Base-by-base conservation (phyloP, 1,140 invertebrate species). In the Diabrotica virgifera region DNA sequence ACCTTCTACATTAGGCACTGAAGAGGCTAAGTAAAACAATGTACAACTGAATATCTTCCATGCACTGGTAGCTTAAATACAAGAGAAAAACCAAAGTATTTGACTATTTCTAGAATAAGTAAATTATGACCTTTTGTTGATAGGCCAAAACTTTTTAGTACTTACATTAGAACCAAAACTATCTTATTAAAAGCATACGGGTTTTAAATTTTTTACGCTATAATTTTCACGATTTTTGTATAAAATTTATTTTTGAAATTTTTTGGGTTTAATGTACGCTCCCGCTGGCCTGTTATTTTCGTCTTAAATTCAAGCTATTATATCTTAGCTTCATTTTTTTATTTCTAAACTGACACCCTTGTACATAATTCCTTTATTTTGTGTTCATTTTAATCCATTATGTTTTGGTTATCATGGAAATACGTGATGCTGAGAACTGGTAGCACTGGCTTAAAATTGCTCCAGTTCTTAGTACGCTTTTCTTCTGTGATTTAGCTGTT, bases 61-160 rank as follows among this genome's bases (percentile, higher is more conserved):
- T 57, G 36, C 62, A 63, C 53, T 64, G 64, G 67, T 68, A 71
- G 67, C 70, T 71, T 71, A 63, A 63, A 52, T 52, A 52, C 46
- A 68, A 62, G 62, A 58, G 61, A 58, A 63, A 67, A 69, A 71
- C 70, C 70, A 71, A 71, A 71, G 70, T 71, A 71, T 71, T 71
- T 68, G 11, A 53, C 51, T 35, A 52, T 50, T 40, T 62, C 52
- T 62, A 62, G 60, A 62, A 53, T 62, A 62, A 62, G 60, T 62
- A 62, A 62, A 62, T 62, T 62, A 62, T 62, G 52, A 53, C 53
- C 46, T 50, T 50, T 59, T 24, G 24, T 24, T 24, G 24, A 24
- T 24, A 24, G 24, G 24, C 24, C 24, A 24, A 24, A 24, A 24
- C 24, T 24, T 24, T 24, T 24, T 24, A 24, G 24, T 24, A 24